These are phyloP conservation scores for Anoncus sp. DNA, from an alignment of 2,888 invertebrate species.

Conservation along the genomic window DNA sequence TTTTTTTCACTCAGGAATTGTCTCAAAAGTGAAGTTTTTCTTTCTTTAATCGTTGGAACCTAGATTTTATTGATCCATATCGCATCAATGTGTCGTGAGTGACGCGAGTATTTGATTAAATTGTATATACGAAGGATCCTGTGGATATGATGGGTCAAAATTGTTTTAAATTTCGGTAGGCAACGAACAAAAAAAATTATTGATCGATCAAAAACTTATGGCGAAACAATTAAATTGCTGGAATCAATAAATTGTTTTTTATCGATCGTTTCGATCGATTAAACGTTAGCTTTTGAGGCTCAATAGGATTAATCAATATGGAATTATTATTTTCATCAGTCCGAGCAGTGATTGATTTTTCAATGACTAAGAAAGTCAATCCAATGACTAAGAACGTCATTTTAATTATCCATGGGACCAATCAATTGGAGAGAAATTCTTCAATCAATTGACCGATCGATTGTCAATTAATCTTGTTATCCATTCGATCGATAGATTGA, in stretches of 20 bases:
- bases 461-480: not conserved
- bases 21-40: constrained; percentile 13
- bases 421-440: not conserved
- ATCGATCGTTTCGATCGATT: not conserved
- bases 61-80: constrained; percentile 24
- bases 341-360: not conserved
- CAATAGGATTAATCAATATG: not conserved
- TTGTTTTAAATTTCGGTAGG: not conserved
- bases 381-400: not conserved
- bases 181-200: not conserved
- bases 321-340: not conserved
- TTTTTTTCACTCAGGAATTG: not conserved
- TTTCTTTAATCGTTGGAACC: not conserved
- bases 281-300: too few relatives aligned
- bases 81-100: not conserved
- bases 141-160: not conserved
- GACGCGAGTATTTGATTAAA: not conserved
- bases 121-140: not conserved
- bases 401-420: not conserved
- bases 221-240: not conserved
- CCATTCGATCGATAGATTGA: not conserved
- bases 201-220: not conserved
- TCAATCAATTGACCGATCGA: not conserved
- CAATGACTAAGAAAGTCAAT: not conserved
- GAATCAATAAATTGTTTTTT: not conserved